Base-by-base conservation (phyloP, 2,888 invertebrate species). In the Lycia hirtaria region DNA sequence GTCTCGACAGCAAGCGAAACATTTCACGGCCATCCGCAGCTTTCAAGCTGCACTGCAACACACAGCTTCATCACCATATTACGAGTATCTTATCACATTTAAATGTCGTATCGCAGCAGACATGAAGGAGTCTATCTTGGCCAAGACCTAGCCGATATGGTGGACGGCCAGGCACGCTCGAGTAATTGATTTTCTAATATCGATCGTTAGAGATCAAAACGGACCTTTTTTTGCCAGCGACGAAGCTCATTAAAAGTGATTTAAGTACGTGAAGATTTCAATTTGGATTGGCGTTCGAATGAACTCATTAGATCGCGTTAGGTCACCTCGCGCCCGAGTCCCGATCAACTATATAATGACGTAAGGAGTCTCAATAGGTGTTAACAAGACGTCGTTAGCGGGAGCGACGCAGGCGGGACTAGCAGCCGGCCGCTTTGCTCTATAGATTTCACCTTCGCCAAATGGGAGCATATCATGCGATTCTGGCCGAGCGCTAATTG, bases 371-470 rank as follows among this genome's bases (percentile, higher is more conserved):
- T 80, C 75, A 80, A 83, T 83, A 84, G 81, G 81, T 83, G 86
- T 77, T 85, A 87, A 88, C 84, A 80, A 88, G 85, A 74, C 58
- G 80, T 76, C 72, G 80, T 81, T 81, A 81, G 77, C 72, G 72
- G 66, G 59, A 67, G 62, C 48, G 53, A 59, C 62, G 68, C 64
- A 58, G 67, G 62, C 65, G 52, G 64, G 60, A 68, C 70, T 65
- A 66, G 75, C 74, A 75, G 73, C 71, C 65, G 71, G 68, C 72
- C 67, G 69, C 69, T 69, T 60, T 60, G 67, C 69, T 83, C 71
- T 76, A 80, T 75, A 72, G 77, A 81, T 85, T 81, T 81, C 78
- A 85, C 83, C 80, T 84, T 78, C 77, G 69, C 60, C 61, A 77
- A 82, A 85, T 83, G 69, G 75, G 69, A 71, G 65, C 64, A 70